Conservation (phyloP, 2,113 vertebrate species). For the Pantherophis guttatus region DNA sequence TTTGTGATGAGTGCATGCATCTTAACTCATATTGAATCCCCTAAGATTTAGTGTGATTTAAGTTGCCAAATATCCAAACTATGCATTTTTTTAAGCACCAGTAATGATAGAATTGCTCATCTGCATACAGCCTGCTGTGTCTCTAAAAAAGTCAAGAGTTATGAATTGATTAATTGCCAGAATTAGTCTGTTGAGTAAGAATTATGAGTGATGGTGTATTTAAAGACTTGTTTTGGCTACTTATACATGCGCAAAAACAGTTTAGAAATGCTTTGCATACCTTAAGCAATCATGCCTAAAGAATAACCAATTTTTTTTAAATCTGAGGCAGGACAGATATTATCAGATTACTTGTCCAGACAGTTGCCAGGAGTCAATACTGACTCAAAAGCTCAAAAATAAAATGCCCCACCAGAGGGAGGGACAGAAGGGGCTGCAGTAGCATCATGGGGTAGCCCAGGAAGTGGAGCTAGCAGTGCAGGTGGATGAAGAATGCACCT, state of each 20-base stretch:
- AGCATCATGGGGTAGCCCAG: neutral
- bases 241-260: neutral
- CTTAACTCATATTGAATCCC: neutral
- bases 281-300: neutral
- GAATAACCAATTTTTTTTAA: neutral
- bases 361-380: neutral
- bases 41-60: neutral
- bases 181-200: neutral
- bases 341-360: neutral
- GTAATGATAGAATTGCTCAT: neutral
- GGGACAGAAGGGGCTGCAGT: neutral
- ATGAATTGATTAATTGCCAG: neutral
- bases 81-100: neutral
- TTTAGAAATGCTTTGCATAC: neutral
- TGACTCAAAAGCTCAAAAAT: neutral
- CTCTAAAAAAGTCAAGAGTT: neutral
- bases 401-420: neutral
- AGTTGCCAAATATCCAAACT: too few species aligned
- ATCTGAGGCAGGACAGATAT: neutral
- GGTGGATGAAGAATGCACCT: neutral
- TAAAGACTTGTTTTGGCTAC: neutral
- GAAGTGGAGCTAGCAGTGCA: neutral
- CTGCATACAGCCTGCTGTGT: neutral
- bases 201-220: neutral
- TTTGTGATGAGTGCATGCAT: neutral